Base-by-base conservation (phyloP, 1,140 invertebrate species). In the Dendrolimus kikuchii region DNA sequence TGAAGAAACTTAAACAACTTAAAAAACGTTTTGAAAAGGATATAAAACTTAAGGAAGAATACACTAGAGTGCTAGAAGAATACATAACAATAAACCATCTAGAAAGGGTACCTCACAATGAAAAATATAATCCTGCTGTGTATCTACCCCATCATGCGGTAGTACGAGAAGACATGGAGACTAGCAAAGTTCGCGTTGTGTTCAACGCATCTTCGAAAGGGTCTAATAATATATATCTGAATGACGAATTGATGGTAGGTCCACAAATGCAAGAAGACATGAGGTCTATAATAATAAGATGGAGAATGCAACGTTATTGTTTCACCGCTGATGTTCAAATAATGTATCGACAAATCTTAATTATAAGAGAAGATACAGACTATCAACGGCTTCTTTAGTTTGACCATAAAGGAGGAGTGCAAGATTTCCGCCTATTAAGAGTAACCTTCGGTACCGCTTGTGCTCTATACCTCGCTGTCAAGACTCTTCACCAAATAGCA, bases 301-400 rank as follows among this genome's bases (percentile, higher is more conserved):
- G 81, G 57, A 52, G 77, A 45, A 50, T 52, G 40, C 59, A 79
- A 56, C 9, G 6, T 0, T 54, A 70, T 40, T 74, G 37, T 38
- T 48, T 85, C n/a, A 51, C 58, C 4, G 65, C 65, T 0, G 80
- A 86, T 52, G 70, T 86, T 36, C 49, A 55, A 4, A 74, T 80
- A 57, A 86, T 86, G 75, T 88, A 78, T 50, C 45, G 74, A 0
- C 68, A 74, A 60, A 67, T 87, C 7, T 37, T 57, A 5, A 51
- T 83, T 23, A 7, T 51, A 38, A 38, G 56, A 43, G 52, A 74
- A 37, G 63, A 81, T 51, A 37, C 42, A 23, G 57, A 73, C 7
- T 72, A 62, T 40, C 74, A 83, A 60, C 46, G 68, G 52, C 72
- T 85, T 6, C 5, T 84, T 2, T 49, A 68, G 52, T 23, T 48